Conservation (phyloP, 1,140 invertebrate species). For the Drosophila chauvacae region DNA sequence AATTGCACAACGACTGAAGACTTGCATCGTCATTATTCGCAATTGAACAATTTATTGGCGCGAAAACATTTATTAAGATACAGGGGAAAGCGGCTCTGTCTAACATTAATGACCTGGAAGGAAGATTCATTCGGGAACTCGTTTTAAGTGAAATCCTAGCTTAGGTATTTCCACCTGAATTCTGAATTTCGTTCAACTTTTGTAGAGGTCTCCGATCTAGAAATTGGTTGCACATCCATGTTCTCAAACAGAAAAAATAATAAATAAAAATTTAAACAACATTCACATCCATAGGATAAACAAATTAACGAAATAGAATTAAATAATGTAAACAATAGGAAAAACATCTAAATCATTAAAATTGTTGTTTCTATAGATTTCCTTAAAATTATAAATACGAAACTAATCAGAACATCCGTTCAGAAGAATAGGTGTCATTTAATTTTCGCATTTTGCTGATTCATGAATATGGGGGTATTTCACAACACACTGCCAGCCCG, state of each 20-base stretch:
- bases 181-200: too few relatives aligned
- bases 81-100: neutral
- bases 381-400: too few relatives aligned
- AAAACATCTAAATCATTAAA: neutral
- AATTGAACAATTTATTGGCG: constrained; percentile 9
- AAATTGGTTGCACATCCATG: neutral
- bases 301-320: neutral
- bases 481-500: neutral
- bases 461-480: constrained; percentile 3
- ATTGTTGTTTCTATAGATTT: too few relatives aligned
- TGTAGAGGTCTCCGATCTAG: too few relatives aligned
- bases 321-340: neutral
- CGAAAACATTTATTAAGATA: neutral
- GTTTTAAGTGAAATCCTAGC: too few relatives aligned
- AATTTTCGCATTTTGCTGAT: neutral
- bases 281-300: neutral
- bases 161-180: too few relatives aligned
- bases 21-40: constrained; percentile 3
- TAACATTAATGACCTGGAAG: neutral
- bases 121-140: too few relatives aligned
- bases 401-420: neutral
- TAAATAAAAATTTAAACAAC: neutral
- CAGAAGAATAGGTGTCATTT: neutral
- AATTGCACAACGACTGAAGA: neutral
- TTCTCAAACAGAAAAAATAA: neutral